Base-by-base conservation (phyloP, 2,888 invertebrate genomes). In the Thymelicus lineola region DNA sequence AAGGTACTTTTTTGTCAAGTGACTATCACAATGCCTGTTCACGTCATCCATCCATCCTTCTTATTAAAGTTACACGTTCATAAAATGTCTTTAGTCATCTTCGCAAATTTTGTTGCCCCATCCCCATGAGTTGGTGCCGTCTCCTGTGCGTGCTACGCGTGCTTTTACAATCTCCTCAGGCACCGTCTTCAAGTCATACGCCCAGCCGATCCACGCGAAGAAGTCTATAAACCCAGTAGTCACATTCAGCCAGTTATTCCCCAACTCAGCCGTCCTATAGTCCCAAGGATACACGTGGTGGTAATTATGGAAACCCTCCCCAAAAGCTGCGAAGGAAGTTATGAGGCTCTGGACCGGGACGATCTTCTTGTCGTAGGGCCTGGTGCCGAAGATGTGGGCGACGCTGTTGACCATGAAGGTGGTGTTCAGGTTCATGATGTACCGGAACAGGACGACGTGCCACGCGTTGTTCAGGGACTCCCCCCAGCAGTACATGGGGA, bases 361-460 rank as follows among this genome's bases (percentile, higher is more conserved):
- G 1, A 87, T 83, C 45, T 70, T 74, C 73, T 80, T 83, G 65
- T 96, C 91, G 72, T 93, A 93, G 6, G 93, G 91, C 60, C 85
- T 89, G 69, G 82, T 83, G 0, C 93, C 93, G 82, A 86, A 90
- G 28, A 88, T 77, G 80, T 96, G 96, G 7, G 96, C 96, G 10
- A 94, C 94, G 76, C 95, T 95, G 87, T 96, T 96, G n/a, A 96
- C 95, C 17, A 94, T 84, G 95, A 95, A 96, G 12, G 80, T 79
- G 1, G 7, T 20, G 83, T 96, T 94, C n/a, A 96, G 88, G n/a
- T 91, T 91, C 70, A 91, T 79, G 10, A 90, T 86, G 83, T 95
- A 96, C 10, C 96, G 90, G 17, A 95, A 77, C 53, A 93, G 85
- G 5, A 80, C 77, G 0, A 89, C 77, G 72, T 86, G 83, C 86